phyloP scores from a whole-genome alignment of 2,113 vertebrate genomes.

The Arvicanthis niloticus region DNA sequence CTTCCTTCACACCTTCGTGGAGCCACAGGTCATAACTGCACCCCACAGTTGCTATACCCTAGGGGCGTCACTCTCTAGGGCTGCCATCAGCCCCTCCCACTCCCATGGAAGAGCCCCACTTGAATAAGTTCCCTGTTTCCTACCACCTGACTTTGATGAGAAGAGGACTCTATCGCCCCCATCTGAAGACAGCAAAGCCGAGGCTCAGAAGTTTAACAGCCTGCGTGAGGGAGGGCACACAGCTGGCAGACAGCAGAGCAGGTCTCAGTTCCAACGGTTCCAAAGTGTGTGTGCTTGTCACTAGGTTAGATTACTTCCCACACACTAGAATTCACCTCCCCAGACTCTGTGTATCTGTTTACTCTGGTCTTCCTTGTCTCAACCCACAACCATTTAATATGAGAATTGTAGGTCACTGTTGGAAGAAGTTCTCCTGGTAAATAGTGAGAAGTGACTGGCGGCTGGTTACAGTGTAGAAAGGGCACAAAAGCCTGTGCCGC shows the following conservation, averaged over 20 bases:
- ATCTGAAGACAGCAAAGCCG: not conserved
- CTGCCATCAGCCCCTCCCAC: not conserved
- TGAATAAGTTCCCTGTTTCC: not conserved
- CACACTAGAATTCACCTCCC: not conserved
- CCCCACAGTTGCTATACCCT: not conserved
- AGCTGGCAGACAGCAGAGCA: not conserved
- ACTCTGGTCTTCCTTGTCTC: slow-evolving; percentile 12
- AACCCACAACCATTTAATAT: not conserved
- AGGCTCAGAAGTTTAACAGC: not conserved
- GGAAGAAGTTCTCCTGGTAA: not conserved
- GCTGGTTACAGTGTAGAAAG: not conserved
- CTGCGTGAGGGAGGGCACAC: not conserved
- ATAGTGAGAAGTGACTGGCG: not conserved
- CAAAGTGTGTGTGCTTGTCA: not conserved
- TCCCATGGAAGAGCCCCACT: not conserved
- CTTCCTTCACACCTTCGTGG: not conserved
- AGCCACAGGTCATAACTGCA: not conserved
- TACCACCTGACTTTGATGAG: not conserved
- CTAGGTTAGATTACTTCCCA: not conserved
- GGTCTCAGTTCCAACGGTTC: not conserved
- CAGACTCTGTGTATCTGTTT: not conserved
- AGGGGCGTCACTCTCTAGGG: not conserved
- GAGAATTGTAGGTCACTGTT: not conserved
- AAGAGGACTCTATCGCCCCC: not conserved
- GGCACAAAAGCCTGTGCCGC: not conserved